phyloP scores from a whole-genome alignment of 2,113 vertebrate species.

The Patagioenas fasciata region DNA sequence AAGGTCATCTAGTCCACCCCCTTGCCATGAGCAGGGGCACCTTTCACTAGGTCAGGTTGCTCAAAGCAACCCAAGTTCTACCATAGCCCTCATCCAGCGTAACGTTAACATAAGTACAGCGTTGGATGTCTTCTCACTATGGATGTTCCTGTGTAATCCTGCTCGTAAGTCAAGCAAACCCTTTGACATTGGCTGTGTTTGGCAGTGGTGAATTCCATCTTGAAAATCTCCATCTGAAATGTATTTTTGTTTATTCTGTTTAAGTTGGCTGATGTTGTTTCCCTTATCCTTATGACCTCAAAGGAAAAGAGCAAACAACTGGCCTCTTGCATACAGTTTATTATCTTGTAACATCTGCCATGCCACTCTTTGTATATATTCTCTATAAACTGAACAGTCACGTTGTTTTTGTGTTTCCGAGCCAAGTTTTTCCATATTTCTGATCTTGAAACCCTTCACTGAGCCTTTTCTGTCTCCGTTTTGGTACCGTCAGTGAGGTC shows the following conservation, averaged over 20 bases:
- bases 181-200: neutral
- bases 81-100: neutral
- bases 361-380: neutral
- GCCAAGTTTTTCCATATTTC: neutral
- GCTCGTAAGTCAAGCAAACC: neutral
- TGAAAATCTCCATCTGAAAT: neutral
- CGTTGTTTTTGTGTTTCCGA: neutral
- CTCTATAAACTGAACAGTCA: neutral
- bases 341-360: neutral
- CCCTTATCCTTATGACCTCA: neutral
- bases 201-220: neutral
- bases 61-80: neutral
- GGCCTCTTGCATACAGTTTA: rapidly evolving
- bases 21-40: neutral
- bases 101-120: rapidly evolving
- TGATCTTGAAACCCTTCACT: neutral
- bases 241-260: neutral
- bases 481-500: neutral
- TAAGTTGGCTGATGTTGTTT: neutral
- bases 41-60: neutral
- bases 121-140: neutral
- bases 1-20: neutral
- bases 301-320: neutral
- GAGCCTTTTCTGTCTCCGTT: neutral
- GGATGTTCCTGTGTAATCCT: neutral